phyloP scores from a whole-genome alignment of 2,888 invertebrate genomes.

The Eilema sororculum region DNA sequence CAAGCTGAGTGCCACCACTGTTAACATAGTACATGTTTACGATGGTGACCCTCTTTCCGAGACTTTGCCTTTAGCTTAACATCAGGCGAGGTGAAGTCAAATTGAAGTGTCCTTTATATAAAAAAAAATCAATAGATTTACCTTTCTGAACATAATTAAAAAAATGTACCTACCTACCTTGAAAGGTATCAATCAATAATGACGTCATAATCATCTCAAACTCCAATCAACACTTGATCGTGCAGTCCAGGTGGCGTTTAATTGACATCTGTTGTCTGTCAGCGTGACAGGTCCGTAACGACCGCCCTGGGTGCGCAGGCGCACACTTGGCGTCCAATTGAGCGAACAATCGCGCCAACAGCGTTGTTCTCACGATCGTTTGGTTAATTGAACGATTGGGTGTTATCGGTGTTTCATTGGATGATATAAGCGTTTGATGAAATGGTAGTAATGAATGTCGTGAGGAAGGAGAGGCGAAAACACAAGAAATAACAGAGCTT shows the following conservation, averaged over 20 bases:
- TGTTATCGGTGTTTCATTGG: slow-evolving; percentile 10
- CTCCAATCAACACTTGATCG: slow-evolving; percentile 3
- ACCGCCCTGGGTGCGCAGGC: slow-evolving; percentile 16
- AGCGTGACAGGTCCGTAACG: slow-evolving; percentile 12
- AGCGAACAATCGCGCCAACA: slow-evolving; percentile 12
- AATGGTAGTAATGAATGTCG: neutral
- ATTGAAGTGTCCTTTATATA: too few relatives aligned
- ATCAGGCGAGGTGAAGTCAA: too few relatives aligned
- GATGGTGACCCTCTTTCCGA: too few relatives aligned
- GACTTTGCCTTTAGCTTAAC: too few relatives aligned
- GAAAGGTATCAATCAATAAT: neutral
- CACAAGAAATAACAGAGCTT: too few relatives aligned
- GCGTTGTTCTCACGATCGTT: slow-evolving; percentile 17
- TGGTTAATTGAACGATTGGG: slow-evolving; percentile 15
- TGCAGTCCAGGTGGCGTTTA: slow-evolving; percentile 18
- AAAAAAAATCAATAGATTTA: too few relatives aligned
- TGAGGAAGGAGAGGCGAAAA: neutral
- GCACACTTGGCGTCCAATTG: slow-evolving; percentile 13
- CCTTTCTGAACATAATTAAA: too few relatives aligned
- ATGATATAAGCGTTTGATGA: slow-evolving; percentile 4
- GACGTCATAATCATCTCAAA: neutral
- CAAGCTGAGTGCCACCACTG: too few relatives aligned
- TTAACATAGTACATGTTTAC: too few relatives aligned
- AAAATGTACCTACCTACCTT: too few relatives aligned
- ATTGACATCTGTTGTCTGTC: slow-evolving; percentile 21